A percentile compares a stretch with the other conserved stretches of the same genome.
Conservation (phyloP, 2,113 vertebrate genomes). For the Rhinopomastus cyanomelas region DNA sequence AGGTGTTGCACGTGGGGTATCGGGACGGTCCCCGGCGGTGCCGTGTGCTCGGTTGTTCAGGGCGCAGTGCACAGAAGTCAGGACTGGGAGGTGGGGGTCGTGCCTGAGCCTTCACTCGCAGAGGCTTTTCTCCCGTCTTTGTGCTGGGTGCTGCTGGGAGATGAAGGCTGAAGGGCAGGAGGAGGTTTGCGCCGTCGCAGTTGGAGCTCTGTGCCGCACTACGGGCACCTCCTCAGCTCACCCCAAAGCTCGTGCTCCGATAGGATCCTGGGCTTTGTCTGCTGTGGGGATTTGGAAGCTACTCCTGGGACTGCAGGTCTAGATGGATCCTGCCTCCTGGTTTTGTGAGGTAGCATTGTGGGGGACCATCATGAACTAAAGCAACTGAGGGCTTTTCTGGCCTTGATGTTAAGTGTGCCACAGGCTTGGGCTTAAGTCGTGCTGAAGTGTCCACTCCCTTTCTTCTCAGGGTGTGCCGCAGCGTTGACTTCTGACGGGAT, state of each 20-base stretch:
- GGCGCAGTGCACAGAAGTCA: neutral
- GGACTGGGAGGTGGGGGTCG: accelerated
- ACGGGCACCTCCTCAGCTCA: neutral
- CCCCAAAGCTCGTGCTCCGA: neutral
- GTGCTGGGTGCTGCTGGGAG: neutral
- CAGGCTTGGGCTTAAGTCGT: neutral
- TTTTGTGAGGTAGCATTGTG: accelerated
- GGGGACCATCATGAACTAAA: neutral
- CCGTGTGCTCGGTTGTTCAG: neutral
- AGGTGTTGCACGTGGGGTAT: accelerated
- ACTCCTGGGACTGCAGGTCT: neutral
- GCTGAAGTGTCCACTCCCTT: neutral
- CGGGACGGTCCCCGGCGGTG: neutral
- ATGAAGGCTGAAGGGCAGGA: neutral
- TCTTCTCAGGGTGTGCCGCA: neutral
- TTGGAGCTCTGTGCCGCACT: accelerated
- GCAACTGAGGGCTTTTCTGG: neutral
- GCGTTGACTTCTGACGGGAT: neutral
- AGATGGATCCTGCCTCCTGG: neutral
- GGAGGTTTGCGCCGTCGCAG: neutral
- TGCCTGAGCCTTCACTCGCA: neutral
- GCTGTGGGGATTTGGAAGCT: neutral
- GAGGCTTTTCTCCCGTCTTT: neutral
- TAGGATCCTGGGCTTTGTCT: accelerated
- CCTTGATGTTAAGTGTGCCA: accelerated